Evolutionary conservation across 2,888 invertebrate species (phyloP), one percentile per base, ranked within the genome.

Genomic region (Abrostola tripartita): DNA sequence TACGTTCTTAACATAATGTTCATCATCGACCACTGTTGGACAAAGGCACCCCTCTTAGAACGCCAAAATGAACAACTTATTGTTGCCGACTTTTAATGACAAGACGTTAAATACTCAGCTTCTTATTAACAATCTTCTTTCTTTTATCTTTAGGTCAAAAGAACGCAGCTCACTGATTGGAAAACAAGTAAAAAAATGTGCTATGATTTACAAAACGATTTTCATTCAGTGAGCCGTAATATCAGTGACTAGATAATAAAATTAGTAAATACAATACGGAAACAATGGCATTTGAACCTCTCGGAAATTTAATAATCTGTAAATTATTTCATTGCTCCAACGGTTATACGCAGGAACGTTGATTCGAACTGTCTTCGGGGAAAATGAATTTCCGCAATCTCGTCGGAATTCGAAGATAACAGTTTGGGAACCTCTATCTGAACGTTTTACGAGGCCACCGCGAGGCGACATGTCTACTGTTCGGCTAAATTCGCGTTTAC

Each of bases 321-420:
- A 51, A 71, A 78, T 71, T 49, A 72, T 69, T 60, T 52, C 44
- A 65, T 56, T 61, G 40, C 51, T 53, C 53, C 50, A 58, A 7
- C 55, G n/a, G 53, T 66, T 61, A 71, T 50, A 63, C 62, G 61
- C 56, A 6, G 44, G 14, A 70, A 53, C 65, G 60, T 64, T 71
- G 65, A 78, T 73, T 76, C 52, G 61, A 61, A 66, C 61, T 62
- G 63, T 69, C 53, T 71, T 54, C 41, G 41, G 52, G 51, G 41
- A 53, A 57, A 74, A 79, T 64, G 57, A 60, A 68, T 79, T 71
- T 52, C 57, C 66, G 36, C 57, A 62, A 71, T 71, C 56, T 65
- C 10, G 41, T 41, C 35, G 44, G 63, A 67, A 76, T 77, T 77
- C 51, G n/a, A 36, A 54, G 62, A 63, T 61, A 68, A 65, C 62